These are phyloP conservation scores for Bothrops jararaca DNA, from an alignment of 2,113 vertebrate species.

Conservation along the genomic window DNA sequence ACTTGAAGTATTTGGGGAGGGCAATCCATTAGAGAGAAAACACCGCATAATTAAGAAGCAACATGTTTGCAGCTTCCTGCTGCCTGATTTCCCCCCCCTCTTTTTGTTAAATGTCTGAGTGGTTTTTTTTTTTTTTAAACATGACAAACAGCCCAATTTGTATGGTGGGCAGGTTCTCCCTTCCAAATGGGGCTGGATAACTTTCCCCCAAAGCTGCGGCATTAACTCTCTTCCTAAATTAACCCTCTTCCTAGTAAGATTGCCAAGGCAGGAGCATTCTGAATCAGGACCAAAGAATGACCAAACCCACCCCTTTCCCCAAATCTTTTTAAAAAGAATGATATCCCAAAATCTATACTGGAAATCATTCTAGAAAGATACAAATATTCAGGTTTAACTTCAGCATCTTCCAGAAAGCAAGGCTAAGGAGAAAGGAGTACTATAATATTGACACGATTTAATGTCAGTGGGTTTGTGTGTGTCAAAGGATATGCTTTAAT, in stretches of 20 bases:
- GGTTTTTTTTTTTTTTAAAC: neutral
- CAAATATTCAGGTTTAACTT: constrained; percentile 52
- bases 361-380: constrained; percentile 41
- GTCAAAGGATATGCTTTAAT: constrained; percentile 20
- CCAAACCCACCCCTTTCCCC: neutral
- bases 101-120: constrained; percentile 45
- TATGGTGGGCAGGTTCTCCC: constrained; percentile 29
- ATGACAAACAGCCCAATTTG: constrained; percentile 26
- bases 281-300: neutral
- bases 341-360: neutral
- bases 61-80: constrained; percentile 57
- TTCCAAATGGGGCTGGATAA: constrained; percentile 14
- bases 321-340: neutral
- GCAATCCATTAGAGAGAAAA: constrained; percentile 65
- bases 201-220: constrained; percentile 30
- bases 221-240: neutral
- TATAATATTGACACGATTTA: neutral
- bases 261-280: neutral
- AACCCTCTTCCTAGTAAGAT: neutral
- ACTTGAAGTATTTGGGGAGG: constrained; percentile 57
- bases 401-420: constrained; percentile 47
- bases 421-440: neutral
- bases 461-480: neutral
- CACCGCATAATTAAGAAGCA: constrained; percentile 66
- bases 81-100: constrained; percentile 33